Conservation (phyloP, 2,888 invertebrate genomes). For the Campoplex capitator region DNA sequence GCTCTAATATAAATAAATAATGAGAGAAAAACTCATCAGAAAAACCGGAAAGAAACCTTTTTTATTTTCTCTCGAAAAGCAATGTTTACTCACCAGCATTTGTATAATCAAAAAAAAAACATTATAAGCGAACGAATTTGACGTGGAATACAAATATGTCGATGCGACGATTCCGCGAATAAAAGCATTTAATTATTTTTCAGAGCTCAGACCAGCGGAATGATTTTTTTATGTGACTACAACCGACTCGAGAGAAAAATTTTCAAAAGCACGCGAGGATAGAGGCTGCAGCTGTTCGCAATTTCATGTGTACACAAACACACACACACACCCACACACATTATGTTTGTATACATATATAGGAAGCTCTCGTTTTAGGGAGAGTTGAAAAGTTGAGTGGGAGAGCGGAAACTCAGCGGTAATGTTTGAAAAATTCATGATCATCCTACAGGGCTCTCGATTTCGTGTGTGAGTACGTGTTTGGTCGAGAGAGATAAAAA, state of each 20-base stretch:
- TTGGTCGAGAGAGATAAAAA: conserved; percentile 5
- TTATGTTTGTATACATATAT: neutral
- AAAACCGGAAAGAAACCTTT: neutral
- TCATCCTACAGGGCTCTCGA: conserved; percentile 36
- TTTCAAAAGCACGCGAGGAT: neutral
- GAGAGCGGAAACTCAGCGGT: neutral
- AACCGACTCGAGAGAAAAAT: neutral
- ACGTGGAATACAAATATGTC: neutral
- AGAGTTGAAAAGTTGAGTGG: conserved; percentile 1
- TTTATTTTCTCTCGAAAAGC: neutral
- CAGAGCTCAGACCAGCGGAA: neutral
- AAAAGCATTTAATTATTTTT: neutral
- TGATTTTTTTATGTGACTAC: neutral
- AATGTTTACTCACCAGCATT: neutral
- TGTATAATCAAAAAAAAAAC: too few species aligned
- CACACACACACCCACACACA: neutral
- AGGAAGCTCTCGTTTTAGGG: neutral
- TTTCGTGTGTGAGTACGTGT: conserved; percentile 26
- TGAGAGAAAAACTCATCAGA: neutral
- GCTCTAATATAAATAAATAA: neutral
- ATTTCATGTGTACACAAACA: neutral
- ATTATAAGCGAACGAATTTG: neutral
- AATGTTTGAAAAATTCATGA: conserved; percentile 50
- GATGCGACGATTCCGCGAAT: neutral
- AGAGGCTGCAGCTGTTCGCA: neutral